A percentile compares a stretch with the other conserved stretches of the same genome.
phyloP scores from a whole-genome alignment of 2,888 invertebrate genomes.

The Cataglyphis albicans region DNA sequence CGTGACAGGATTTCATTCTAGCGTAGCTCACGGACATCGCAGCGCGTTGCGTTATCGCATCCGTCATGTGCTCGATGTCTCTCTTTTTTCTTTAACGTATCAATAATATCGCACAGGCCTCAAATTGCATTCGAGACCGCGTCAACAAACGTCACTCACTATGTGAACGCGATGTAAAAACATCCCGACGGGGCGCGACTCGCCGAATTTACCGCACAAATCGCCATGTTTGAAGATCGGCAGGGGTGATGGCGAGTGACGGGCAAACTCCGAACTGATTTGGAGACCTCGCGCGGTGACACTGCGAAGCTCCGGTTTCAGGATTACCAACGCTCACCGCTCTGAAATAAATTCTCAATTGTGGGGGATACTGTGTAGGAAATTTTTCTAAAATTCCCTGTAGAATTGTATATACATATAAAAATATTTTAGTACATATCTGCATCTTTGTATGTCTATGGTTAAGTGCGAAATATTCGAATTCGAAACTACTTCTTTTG shows the following conservation, averaged over 20 bases:
- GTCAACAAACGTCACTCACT: slow-evolving; percentile 47
- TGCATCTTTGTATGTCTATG: not conserved
- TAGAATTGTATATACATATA: no score
- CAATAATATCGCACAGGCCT: not conserved
- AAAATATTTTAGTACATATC: not conserved
- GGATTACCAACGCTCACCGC: no score
- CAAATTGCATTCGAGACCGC: not conserved
- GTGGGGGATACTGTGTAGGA: not conserved
- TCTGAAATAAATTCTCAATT: no score
- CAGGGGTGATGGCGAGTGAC: no score
- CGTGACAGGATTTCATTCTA: slow-evolving; percentile 70
- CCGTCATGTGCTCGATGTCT: not conserved
- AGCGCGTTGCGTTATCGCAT: slow-evolving; percentile 17
- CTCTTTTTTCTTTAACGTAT: not conserved
- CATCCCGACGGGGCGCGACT: slow-evolving; percentile 62
- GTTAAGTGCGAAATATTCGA: not conserved
- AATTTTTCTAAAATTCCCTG: not conserved
- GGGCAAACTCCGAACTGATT: no score
- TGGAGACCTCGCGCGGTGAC: no score
- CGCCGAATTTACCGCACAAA: slow-evolving; percentile 70
- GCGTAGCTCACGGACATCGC: slow-evolving; percentile 74
- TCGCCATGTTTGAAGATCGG: slow-evolving; percentile 67
- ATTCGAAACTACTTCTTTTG: no score
- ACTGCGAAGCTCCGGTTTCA: no score
- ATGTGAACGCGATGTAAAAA: slow-evolving; percentile 42